Evolutionary conservation across 2,888 invertebrate genomes (phyloP), one percentile per base, ranked within the genome.

Genomic region (Agrotis clavis): DNA sequence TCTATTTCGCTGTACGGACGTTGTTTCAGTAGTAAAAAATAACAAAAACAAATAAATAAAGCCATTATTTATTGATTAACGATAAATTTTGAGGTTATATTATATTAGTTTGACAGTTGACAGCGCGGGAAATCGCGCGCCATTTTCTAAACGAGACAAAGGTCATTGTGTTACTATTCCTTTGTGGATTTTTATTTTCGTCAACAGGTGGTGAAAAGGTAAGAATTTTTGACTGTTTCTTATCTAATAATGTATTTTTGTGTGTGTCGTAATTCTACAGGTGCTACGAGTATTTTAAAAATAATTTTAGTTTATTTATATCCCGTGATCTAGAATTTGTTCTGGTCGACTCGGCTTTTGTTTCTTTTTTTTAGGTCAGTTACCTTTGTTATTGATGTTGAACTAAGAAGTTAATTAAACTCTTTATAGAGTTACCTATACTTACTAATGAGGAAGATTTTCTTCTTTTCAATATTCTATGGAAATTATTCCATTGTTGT

Each of bases 1-100:
- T 88, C 90, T 90, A 90, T 88, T 90, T 89, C 89, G 87, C 90
- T 77, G 90, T 77, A 84, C 90, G 85, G 88, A 91, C 93, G 94
- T 90, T 83, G 82, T 84, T 86, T 75, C 72, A 78, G 83, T 80
- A 79, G 72, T 67, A 74, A 80, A 81, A 81, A 73, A 41, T 76
- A 79, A 79, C 74, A 79, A 79, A 81, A 84, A 84, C 74, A 75
- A 78, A 77, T 67, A 79, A 82, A 82, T 81, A 66, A 67, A 63
- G 64, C 73, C 56, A 72, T 48, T 0, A 61, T 69, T 69, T 51
- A 79, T 78, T 78, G 67, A 67, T 77, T 73, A 56, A 47, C 57
- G 71, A 71, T 77, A 62, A 60, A 70, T 77, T 78, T 85, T 84
- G 86, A 89, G 84, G 87, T 88, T 89, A 85, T 77, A 51, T 83